Evolutionary conservation across 2,888 invertebrate species (phyloP).

Genomic region (Prosopocoilus inquinatus): DNA sequence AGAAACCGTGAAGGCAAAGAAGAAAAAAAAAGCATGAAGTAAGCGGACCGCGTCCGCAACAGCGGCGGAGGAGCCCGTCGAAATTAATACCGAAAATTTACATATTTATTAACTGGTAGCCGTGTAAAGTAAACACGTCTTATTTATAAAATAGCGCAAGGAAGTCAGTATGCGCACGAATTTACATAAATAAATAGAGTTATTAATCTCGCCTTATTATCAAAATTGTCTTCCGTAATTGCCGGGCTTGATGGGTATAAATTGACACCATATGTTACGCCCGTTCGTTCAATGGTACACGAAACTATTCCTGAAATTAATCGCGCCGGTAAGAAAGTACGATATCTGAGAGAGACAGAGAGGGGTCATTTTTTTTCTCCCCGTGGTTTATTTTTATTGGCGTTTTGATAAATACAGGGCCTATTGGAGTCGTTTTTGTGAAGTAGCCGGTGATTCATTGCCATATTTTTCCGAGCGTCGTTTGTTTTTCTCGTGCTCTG

Average conservation of each 20-base stretch:
- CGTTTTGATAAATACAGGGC: too few species aligned
- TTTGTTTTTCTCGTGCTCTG: too few species aligned
- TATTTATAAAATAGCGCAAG: neutral
- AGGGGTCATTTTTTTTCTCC: too few species aligned
- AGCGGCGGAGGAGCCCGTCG: neutral
- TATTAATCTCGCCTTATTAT: slow-evolving; percentile 34
- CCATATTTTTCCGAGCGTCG: too few species aligned
- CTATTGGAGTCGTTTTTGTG: too few species aligned
- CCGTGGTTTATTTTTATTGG: too few species aligned
- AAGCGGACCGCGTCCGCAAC: too few species aligned
- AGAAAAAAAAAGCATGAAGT: too few species aligned
- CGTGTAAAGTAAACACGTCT: slow-evolving; percentile 4
- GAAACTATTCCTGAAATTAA: slow-evolving; percentile 2
- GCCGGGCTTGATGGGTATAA: slow-evolving; percentile 41
- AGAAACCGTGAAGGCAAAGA: too few species aligned
- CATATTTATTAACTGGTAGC: slow-evolving; percentile 10
- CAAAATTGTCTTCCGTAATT: slow-evolving; percentile 42
- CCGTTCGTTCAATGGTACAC: neutral
- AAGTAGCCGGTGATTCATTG: too few species aligned
- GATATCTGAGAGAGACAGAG: neutral
- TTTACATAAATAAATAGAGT: slow-evolving; percentile 4
- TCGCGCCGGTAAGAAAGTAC: neutral
- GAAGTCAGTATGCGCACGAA: neutral
- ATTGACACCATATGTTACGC: slow-evolving; percentile 40
- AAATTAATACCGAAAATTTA: slow-evolving; percentile 5